Percentiles rank a stretch among this genome's conserved stretches.
Evolutionary conservation across 92 coral and sea anemone species (phyloP).

Genomic region (Parazoanthus atlanticus): DNA sequence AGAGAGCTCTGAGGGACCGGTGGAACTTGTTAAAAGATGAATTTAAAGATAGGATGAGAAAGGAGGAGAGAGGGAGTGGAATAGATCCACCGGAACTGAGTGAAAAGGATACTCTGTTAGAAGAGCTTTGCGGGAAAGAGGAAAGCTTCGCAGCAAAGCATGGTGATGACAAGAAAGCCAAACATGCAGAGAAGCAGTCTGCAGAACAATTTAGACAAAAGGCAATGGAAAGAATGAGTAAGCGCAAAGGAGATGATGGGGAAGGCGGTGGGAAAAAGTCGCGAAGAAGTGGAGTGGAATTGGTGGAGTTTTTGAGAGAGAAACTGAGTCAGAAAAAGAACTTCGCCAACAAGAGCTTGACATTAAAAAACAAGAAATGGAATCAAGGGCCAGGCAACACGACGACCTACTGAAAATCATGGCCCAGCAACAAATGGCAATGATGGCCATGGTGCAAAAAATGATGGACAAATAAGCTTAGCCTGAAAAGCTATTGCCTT

Average conservation of each 20-base stretch:
- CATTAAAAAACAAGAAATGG: constrained; percentile 28
- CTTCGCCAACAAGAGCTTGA: constrained; percentile 39
- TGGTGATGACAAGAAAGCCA: constrained; percentile 16
- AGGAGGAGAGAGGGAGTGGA: constrained; percentile 33
- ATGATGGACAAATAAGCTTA: constrained; percentile 17
- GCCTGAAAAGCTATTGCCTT: constrained; percentile 14
- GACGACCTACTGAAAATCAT: constrained; percentile 30
- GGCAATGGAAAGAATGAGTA: constrained; percentile 42
- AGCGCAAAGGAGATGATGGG: constrained; percentile 34
- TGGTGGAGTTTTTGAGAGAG: constrained; percentile 37
- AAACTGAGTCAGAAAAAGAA: constrained; percentile 33
- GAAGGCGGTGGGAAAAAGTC: constrained; percentile 24
- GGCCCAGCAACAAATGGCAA: constrained; percentile 33
- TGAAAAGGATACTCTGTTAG: constrained; percentile 32
- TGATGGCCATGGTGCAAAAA: constrained; percentile 27
- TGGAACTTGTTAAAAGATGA: constrained; percentile 23
- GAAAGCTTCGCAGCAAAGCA: constrained; percentile 19
- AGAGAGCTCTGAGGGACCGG: constrained; percentile 26
- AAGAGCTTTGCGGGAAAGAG: constrained; percentile 34
- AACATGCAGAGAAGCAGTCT: constrained; percentile 29
- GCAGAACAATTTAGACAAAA: constrained; percentile 29
- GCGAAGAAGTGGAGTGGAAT: constrained; percentile 40
- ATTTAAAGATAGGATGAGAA: constrained; percentile 26
- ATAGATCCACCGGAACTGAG: constrained; percentile 30
- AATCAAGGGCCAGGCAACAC: constrained; percentile 28